Evolutionary conservation across 2,797 vertebrate species (phyloP).

Genomic region (Lates japonicus): DNA sequence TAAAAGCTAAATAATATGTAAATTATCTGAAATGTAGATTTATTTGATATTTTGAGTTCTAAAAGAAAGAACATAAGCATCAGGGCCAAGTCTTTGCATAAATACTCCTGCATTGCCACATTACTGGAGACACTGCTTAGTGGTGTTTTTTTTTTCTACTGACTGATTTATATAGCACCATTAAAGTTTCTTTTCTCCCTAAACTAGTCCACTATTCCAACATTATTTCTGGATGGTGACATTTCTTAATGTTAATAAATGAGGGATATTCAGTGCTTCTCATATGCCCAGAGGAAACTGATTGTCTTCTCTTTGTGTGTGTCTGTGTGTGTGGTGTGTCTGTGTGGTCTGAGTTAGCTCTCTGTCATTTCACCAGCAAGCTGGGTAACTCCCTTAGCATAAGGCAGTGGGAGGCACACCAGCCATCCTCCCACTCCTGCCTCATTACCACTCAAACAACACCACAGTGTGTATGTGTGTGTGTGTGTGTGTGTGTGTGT

Average conservation of each 20-base stretch:
- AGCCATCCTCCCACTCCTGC: constrained; percentile 63
- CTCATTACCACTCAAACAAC: constrained; percentile 74
- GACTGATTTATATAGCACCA: constrained; percentile 16
- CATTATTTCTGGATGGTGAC: constrained; percentile 33
- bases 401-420: constrained; percentile 69
- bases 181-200: constrained; percentile 3
- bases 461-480: constrained; percentile 11
- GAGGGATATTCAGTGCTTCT: constrained; percentile 43
- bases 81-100: neutral
- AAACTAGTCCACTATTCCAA: constrained; percentile 26
- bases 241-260: constrained; percentile 65
- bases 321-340: constrained; percentile 38
- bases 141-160: neutral
- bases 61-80: neutral
- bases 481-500: constrained; percentile 7
- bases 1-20: neutral
- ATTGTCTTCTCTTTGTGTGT: constrained; percentile 20
- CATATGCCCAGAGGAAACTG: constrained; percentile 34
- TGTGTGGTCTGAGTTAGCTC: constrained; percentile 31
- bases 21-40: neutral
- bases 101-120: neutral
- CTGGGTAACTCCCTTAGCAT: constrained; percentile 67
- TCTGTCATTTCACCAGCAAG: constrained; percentile 57
- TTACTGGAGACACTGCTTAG: neutral
- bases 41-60: neutral